Evolutionary conservation across 2,888 invertebrate genomes (phyloP).

Genomic region (Agelastica alni): DNA sequence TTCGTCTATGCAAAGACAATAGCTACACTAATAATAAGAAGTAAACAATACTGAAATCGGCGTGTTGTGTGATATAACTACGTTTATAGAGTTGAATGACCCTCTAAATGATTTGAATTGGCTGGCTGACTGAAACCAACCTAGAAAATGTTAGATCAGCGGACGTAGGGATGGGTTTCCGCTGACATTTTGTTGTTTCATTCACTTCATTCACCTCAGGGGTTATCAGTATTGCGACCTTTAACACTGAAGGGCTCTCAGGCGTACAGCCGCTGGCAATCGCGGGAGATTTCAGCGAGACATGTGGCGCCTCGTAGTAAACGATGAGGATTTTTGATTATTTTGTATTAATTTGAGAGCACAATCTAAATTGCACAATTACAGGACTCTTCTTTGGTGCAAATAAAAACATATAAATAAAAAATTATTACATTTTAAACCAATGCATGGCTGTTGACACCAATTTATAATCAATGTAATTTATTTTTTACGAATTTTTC

Average conservation of each 20-base stretch:
- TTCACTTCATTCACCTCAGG: constrained; percentile 20
- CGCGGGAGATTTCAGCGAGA: constrained; percentile 4
- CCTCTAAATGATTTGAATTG: constrained; percentile 30
- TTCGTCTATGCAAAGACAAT: constrained; percentile 2
- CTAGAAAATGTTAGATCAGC: constrained; percentile 31
- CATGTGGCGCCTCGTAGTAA: constrained; percentile 20
- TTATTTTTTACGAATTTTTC: not conserved
- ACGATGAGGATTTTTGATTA: not conserved
- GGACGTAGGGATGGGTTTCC: constrained; percentile 33
- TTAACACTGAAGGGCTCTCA: constrained; percentile 18
- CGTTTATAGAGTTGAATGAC: constrained; percentile 35
- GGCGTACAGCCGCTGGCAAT: constrained; percentile 7
- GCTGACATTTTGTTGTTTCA: constrained; percentile 35
- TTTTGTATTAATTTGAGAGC: not conserved
- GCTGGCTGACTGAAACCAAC: constrained; percentile 27
- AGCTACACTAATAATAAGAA: constrained; percentile 4
- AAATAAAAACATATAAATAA: too few relatives aligned
- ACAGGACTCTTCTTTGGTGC: too few relatives aligned
- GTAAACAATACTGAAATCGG: constrained; percentile 27
- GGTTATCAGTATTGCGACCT: constrained; percentile 28
- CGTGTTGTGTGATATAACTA: constrained; percentile 24
- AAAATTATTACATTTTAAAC: too few relatives aligned
- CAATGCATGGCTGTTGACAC: too few relatives aligned
- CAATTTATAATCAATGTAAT: not conserved
- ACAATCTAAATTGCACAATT: too few relatives aligned